phyloP scores from a whole-genome alignment of 2,113 vertebrate species.

The Neopipo cinnamomea region DNA sequence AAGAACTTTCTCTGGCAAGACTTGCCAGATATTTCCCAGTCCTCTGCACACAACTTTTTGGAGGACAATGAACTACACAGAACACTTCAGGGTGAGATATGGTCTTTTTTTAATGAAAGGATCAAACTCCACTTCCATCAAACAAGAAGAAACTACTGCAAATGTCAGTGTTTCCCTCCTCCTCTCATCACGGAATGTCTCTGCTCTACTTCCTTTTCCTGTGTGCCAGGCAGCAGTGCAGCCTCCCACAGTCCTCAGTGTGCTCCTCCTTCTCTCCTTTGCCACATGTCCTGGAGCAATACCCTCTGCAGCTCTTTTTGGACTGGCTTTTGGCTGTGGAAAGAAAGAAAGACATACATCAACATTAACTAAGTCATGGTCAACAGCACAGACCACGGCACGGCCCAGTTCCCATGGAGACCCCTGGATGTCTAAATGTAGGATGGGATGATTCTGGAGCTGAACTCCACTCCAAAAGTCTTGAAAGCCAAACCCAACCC shows the following conservation, averaged over 20 bases:
- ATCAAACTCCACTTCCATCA: neutral
- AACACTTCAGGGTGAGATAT: neutral
- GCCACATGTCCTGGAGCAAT: conserved; percentile 19
- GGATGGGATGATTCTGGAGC: neutral
- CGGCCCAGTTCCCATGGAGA: neutral
- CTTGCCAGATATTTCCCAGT: neutral
- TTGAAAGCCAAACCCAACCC: neutral
- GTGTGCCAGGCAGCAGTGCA: conserved; percentile 19
- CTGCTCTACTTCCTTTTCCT: conserved; percentile 41
- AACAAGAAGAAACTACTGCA: neutral
- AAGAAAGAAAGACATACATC: neutral
- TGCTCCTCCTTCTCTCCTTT: conserved; percentile 35
- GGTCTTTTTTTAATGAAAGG: neutral
- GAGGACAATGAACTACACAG: neutral
- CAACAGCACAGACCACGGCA: neutral
- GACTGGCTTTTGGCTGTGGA: conserved; percentile 26
- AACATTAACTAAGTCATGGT: rapidly evolving
- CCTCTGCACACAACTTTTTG: neutral
- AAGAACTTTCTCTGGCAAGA: neutral
- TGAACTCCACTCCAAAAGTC: neutral
- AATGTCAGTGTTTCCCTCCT: neutral
- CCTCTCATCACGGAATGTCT: neutral
- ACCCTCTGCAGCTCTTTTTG: conserved; percentile 12
- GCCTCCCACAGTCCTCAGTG: neutral
- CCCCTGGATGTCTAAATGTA: neutral